A percentile compares a stretch with the other conserved stretches of the same genome.
These are phyloP conservation scores for Alectoris magna DNA, from an alignment of 2,797 vertebrate species.

Conservation along the genomic window DNA sequence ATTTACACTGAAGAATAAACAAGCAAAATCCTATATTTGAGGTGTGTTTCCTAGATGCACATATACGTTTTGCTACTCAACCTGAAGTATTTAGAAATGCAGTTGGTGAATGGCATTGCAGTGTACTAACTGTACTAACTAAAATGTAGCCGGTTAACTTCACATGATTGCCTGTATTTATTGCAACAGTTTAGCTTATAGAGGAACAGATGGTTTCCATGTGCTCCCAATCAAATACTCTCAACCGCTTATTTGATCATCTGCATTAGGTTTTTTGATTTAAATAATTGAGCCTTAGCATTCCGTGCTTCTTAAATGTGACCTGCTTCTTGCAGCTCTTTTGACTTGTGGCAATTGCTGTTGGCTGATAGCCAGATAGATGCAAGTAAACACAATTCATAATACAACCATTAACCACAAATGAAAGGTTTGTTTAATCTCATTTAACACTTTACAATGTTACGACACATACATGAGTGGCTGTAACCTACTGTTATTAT, in stretches of 20 bases:
- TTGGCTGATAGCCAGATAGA: constrained; percentile 58
- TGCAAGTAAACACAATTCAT: constrained; percentile 49
- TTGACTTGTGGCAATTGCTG: constrained; percentile 23
- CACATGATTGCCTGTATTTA: constrained; percentile 38
- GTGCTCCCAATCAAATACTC: constrained; percentile 70
- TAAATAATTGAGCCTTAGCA: constrained; percentile 71
- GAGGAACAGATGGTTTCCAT: constrained; percentile 74
- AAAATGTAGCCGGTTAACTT: constrained; percentile 18
- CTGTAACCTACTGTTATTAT: constrained; percentile 18
- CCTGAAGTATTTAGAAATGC: neutral
- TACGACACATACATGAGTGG: constrained; percentile 16
- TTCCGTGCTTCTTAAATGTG: constrained; percentile 64
- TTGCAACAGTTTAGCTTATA: constrained; percentile 52
- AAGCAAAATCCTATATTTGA: neutral
- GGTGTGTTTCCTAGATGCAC: neutral
- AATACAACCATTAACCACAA: constrained; percentile 54
- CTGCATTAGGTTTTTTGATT: constrained; percentile 65
- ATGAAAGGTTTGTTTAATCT: constrained; percentile 38
- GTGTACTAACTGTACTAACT: neutral
- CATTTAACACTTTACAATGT: constrained; percentile 36
- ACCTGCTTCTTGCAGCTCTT: constrained; percentile 63
- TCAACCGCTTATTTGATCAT: constrained; percentile 74
- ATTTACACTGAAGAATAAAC: neutral
- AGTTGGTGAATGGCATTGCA: neutral
- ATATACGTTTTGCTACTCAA: neutral